These are phyloP conservation scores for Excalfactoria chinensis DNA, from an alignment of 2,113 vertebrate species.

Conservation along the genomic window DNA sequence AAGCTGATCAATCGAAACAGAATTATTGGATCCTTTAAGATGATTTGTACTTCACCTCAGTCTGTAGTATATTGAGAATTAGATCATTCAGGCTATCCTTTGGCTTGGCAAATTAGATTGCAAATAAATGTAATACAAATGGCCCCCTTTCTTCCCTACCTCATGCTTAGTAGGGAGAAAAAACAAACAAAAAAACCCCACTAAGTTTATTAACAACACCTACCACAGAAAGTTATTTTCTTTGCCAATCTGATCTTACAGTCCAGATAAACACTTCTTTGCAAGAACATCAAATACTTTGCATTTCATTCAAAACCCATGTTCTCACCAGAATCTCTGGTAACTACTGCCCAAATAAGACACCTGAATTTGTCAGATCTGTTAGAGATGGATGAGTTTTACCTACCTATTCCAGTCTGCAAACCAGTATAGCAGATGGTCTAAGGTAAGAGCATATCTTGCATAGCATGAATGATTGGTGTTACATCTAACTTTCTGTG, in stretches of 20 bases:
- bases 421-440: neutral
- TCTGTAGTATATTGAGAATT: conserved; percentile 90
- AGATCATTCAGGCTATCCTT: conserved; percentile 86
- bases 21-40: conserved; percentile 91
- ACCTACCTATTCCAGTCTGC: neutral
- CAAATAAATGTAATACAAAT: conserved; percentile 76
- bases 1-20: conserved; percentile 91
- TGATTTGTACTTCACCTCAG: conserved; percentile 91
- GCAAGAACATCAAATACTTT: neutral
- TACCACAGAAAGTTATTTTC: neutral
- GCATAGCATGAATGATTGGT: fast-evolving
- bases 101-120: conserved; percentile 89
- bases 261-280: neutral
- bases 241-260: neutral
- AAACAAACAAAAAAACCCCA: neutral
- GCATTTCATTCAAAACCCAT: neutral
- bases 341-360: neutral
- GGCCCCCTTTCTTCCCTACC: neutral
- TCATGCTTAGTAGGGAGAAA: neutral
- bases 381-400: neutral
- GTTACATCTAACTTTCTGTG: neutral
- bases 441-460: neutral
- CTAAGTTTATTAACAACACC: neutral
- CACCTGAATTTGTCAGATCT: neutral
- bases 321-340: neutral